Percentiles rank a stretch among this genome's conserved stretches.
These are phyloP conservation scores for Egretta garzetta DNA, from an alignment of 2,113 vertebrate genomes.

Conservation along the genomic window DNA sequence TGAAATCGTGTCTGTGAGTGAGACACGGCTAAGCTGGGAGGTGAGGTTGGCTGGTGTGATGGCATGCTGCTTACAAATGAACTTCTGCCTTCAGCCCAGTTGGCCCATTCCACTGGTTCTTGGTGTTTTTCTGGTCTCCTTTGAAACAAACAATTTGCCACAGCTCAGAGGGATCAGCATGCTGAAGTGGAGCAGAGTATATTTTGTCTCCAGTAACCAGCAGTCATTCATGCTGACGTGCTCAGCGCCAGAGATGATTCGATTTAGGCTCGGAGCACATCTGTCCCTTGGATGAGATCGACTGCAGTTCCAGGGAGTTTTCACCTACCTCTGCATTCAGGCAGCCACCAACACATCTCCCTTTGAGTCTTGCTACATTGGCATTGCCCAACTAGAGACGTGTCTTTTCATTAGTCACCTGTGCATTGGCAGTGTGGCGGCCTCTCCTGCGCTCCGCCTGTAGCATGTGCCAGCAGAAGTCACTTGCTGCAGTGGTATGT, in stretches of 20 bases:
- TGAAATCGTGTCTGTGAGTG: neutral
- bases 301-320: neutral
- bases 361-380: neutral
- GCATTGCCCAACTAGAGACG: accelerated
- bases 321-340: neutral
- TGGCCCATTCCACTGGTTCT: neutral
- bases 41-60: neutral
- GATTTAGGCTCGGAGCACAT: neutral
- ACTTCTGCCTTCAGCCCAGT: neutral
- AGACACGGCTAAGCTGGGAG: neutral
- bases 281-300: neutral
- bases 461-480: neutral
- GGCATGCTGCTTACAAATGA: neutral
- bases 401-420: accelerated
- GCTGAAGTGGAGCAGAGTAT: neutral
- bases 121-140: neutral
- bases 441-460: neutral
- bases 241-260: neutral
- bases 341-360: neutral
- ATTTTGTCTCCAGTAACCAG: neutral
- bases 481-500: neutral
- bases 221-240: neutral
- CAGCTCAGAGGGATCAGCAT: accelerated
- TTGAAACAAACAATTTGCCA: neutral
- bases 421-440: accelerated